These are phyloP conservation scores for Acanthochromis polyacanthus DNA, from an alignment of 2,113 vertebrate species.

Conservation along the genomic window DNA sequence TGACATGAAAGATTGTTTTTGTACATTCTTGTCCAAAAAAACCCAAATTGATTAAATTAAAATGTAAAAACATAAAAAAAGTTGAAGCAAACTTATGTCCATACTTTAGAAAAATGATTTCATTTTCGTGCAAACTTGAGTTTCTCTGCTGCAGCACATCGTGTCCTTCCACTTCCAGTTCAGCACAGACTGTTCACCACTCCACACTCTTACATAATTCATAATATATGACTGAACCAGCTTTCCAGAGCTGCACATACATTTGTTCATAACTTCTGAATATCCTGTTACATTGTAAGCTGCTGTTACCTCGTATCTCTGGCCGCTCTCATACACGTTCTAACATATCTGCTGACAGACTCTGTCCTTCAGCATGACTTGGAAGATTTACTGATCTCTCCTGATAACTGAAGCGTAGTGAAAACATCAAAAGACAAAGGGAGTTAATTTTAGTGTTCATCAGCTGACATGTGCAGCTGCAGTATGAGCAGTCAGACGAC, in stretches of 20 bases:
- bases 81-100: too few species aligned
- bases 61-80: too few species aligned
- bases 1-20: too few species aligned
- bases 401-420: slow-evolving; percentile 19
- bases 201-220: not conserved
- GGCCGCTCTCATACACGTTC: not conserved
- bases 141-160: too few species aligned
- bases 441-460: slow-evolving; percentile 41
- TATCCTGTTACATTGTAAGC: not conserved
- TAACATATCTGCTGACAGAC: not conserved
- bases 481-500: slow-evolving; percentile 4
- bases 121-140: too few species aligned
- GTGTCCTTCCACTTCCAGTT: not conserved
- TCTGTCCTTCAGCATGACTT: slow-evolving; percentile 9
- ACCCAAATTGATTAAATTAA: too few species aligned
- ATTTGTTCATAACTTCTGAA: slow-evolving; percentile 10
- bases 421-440: slow-evolving; percentile 2
- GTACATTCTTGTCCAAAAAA: too few species aligned
- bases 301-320: not conserved
- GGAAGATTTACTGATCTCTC: slow-evolving; percentile 9
- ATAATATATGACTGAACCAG: not conserved
- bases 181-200: not conserved
- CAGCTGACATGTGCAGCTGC: not conserved
- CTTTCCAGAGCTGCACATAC: not conserved
- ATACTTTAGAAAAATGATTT: too few species aligned